phyloP scores from a whole-genome alignment of 2,113 vertebrate species.

The Picathartes gymnocephalus region DNA sequence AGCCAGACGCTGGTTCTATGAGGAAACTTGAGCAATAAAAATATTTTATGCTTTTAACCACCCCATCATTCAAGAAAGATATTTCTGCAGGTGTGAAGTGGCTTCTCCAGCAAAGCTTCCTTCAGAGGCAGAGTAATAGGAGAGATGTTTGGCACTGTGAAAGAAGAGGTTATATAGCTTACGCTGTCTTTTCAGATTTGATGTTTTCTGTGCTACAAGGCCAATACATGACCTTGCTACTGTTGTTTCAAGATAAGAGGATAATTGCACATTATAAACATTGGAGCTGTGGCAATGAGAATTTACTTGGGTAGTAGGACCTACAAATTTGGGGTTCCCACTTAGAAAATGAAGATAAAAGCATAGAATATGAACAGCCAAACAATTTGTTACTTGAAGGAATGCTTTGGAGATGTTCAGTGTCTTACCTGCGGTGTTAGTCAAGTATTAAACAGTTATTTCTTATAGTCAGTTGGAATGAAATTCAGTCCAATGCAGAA shows the following conservation, averaged over 20 bases:
- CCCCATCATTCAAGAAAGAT: conserved; percentile 42
- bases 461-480: background rate
- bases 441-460: background rate
- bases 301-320: background rate
- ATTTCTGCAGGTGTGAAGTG: conserved; percentile 58
- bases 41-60: conserved; percentile 45
- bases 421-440: background rate
- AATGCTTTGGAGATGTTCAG: background rate
- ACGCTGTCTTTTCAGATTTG: background rate
- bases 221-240: background rate
- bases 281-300: background rate
- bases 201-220: background rate
- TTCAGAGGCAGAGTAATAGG: background rate
- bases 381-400: background rate
- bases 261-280: background rate
- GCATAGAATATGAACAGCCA: background rate
- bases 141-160: background rate
- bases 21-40: conserved; percentile 56
- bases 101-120: background rate
- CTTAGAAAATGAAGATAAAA: background rate
- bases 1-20: conserved; percentile 44
- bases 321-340: background rate
- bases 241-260: background rate
- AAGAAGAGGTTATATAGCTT: background rate
- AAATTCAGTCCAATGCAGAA: background rate